A percentile compares a stretch with the other conserved stretches of the same genome.
These are phyloP conservation scores for Venustaconcha ellipsiformis DNA, from an alignment of 1,140 invertebrate species.

Conservation along the genomic window DNA sequence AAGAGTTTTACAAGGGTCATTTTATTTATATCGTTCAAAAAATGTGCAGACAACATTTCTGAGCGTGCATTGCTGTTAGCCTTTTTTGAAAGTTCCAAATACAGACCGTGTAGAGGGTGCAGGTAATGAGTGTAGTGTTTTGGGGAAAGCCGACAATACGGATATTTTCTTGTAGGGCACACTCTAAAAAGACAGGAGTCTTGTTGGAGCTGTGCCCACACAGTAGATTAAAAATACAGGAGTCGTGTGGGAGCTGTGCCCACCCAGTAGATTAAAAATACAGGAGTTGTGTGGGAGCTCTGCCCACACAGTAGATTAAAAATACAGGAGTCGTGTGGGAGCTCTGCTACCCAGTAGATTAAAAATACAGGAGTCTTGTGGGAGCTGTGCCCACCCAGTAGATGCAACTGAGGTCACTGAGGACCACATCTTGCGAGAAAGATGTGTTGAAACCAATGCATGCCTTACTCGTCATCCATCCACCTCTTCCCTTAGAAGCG, in stretches of 20 bases:
- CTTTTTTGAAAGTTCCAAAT: constrained; percentile 32
- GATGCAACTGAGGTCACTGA: constrained; percentile 27
- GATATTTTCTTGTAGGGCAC: constrained; percentile 21
- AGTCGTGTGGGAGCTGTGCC: constrained; percentile 5
- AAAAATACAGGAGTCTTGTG: too few species aligned
- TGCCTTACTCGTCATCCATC: constrained; percentile 26
- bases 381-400: constrained; percentile 30
- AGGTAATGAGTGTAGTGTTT: constrained; percentile 23
- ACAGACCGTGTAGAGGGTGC: constrained; percentile 15
- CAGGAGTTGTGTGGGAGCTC: neutral
- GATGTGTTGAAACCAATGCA: constrained; percentile 31
- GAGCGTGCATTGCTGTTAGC: constrained; percentile 31
- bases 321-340: neutral
- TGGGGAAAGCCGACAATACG: constrained; percentile 7
- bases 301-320: constrained; percentile 28
- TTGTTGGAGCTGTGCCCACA: constrained; percentile 14
- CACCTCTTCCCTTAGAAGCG: constrained; percentile 19
- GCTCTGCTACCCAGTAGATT: too few species aligned
- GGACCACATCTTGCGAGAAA: constrained; percentile 31
- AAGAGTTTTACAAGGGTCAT: constrained; percentile 25
- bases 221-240: constrained; percentile 2
- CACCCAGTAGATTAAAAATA: constrained; percentile 20
- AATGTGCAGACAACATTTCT: constrained; percentile 30
- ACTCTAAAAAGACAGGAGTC: constrained; percentile 28
- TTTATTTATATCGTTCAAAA: constrained; percentile 32